Evolutionary conservation across 2,888 invertebrate species (phyloP), one percentile per base, ranked within the genome.

Genomic region (Enchytraeus crypticus): DNA sequence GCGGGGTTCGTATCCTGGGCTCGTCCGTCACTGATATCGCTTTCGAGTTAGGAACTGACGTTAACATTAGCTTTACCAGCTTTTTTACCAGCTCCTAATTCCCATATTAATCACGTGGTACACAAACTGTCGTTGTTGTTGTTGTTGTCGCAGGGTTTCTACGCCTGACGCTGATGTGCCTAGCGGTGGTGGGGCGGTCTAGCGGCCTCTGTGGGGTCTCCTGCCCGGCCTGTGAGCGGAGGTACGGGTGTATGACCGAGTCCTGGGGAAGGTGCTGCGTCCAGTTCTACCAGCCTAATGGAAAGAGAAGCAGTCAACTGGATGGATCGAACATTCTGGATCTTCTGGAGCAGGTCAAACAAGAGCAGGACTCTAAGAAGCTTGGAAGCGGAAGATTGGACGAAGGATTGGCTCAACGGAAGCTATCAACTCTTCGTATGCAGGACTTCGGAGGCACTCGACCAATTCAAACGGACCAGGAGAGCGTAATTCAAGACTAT

Each of bases 271-370:
- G 54, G 8, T 54, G 54, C 43, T 54, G 54, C 34, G 54, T 54
- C 43, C 54, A 54, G 34, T 38, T 54, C 54, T 54, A 33, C 23
- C 54, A 54, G 54, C 54, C 32, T 26, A 54, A 54, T 38, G 54
- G 54, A 5, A 54, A 54, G 54, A 33, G 54, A 38, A 54, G 54
- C 11, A 18, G 18, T 8, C 38, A 8, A 11, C 11, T 8, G 11
- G 8, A 8, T 38, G 38, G 18, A 11, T 8, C 18, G 11, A 8
- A 11, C 38, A 8, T 18, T 18, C 18, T 38, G 38, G 38, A 18
- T 18, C 38, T 38, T 8, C 38, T 38, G 38, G 38, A 18, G 8
- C 11, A 38, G 38, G 38, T 11, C 11, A 18, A 38, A 18, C 11
- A 18, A 38, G 18, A 38, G 38, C 11, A 18, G 38, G 38, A 38